phyloP scores from a whole-genome alignment of 2,797 vertebrate species.

The Mionectes olivaceus region DNA sequence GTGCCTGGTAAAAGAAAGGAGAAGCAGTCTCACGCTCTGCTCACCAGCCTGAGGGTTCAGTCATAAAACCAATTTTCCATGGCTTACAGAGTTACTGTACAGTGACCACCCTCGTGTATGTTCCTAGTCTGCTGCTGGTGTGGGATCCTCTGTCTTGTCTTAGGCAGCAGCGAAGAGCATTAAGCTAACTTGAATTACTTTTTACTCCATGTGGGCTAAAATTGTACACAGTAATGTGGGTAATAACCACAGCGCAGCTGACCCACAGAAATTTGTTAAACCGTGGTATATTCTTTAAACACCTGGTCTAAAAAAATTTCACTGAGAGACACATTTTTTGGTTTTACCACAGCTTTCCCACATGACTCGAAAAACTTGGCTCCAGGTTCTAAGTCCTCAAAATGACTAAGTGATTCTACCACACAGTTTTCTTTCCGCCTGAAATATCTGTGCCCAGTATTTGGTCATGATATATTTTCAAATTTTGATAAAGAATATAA shows the following conservation, averaged over 20 bases:
- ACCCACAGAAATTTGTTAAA: neutral
- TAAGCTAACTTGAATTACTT: neutral
- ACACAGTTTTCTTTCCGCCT: neutral
- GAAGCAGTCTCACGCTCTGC: neutral
- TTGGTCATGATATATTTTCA: neutral
- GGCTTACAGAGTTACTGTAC: fast-evolving
- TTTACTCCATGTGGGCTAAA: neutral
- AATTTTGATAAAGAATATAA: neutral
- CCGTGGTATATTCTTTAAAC: neutral
- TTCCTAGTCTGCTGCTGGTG: neutral
- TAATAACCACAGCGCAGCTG: neutral
- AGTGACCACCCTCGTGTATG: neutral
- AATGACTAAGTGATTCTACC: neutral
- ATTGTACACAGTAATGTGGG: neutral
- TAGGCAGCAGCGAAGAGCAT: neutral
- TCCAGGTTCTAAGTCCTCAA: neutral
- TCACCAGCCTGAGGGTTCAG: neutral
- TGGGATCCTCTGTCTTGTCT: fast-evolving
- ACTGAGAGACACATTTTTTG: neutral
- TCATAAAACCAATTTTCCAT: neutral
- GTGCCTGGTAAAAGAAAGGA: neutral
- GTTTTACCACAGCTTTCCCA: neutral
- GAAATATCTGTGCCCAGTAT: neutral
- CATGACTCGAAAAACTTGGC: neutral
- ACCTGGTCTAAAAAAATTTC: neutral